Conservation (phyloP, 1,140 invertebrate species). For the Papilio dardanus region DNA sequence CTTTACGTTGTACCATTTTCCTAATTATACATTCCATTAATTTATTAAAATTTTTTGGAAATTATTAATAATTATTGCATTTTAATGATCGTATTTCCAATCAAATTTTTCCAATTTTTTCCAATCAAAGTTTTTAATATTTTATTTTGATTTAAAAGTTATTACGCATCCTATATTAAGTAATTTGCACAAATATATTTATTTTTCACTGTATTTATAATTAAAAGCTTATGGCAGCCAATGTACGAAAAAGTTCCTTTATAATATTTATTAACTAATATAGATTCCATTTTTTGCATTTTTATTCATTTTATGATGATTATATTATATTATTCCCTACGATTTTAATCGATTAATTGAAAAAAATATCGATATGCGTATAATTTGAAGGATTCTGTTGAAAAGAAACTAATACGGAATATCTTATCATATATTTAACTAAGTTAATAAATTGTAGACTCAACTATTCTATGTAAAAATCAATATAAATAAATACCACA, state of each 20-base stretch:
- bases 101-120: no score
- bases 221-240: neutral
- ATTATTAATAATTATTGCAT: constrained; percentile 6
- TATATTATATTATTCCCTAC: neutral
- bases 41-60: constrained; percentile 38
- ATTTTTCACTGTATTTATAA: neutral
- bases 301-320: neutral
- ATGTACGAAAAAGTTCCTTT: constrained; percentile 16
- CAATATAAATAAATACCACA: neutral
- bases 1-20: constrained; percentile 49
- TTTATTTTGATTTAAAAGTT: no score
- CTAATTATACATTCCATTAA: constrained; percentile 59
- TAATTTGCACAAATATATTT: constrained; percentile 30
- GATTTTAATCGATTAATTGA: neutral
- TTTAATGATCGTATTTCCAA: neutral
- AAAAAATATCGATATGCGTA: neutral
- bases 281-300: neutral
- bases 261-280: neutral
- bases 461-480: neutral
- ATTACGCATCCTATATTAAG: no score
- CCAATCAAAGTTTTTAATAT: no score
- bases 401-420: constrained; percentile 11
- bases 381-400: neutral
- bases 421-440: neutral
- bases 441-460: neutral